A percentile compares a stretch with the other conserved stretches of the same genome.
Evolutionary conservation across 2,888 invertebrate species (phyloP).

Genomic region (Trypoxylon attenuatum): DNA sequence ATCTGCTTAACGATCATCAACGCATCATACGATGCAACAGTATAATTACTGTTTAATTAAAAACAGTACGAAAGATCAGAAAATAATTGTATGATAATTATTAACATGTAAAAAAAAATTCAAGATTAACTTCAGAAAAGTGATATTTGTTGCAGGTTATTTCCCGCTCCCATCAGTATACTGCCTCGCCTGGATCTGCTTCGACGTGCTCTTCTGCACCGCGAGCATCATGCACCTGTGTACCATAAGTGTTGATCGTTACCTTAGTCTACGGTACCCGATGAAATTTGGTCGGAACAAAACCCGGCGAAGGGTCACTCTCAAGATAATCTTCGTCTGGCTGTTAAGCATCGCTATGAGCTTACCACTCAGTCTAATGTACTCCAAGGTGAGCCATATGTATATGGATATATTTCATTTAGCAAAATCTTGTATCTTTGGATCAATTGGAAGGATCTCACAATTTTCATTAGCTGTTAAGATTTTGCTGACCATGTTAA

Average conservation of each 20-base stretch:
- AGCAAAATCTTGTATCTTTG: too few species aligned
- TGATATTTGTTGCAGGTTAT: conserved; percentile 78
- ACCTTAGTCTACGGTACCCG: conserved; percentile 92
- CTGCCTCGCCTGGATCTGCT: conserved; percentile 95
- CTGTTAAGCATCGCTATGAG: conserved; percentile 94
- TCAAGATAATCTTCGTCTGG: conserved; percentile 97
- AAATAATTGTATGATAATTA: too few species aligned
- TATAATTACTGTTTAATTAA: too few species aligned
- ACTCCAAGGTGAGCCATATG: conserved; percentile 84
- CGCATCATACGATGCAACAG: too few species aligned
- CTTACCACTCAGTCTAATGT: conserved; percentile 90
- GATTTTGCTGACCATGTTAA: too few species aligned
- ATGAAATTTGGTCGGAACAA: conserved; percentile 95
- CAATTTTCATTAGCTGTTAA: too few species aligned
- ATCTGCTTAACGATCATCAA: too few species aligned
- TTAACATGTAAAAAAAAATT: too few species aligned
- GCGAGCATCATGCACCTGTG: conserved; percentile 98
- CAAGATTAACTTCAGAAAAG: too few species aligned
- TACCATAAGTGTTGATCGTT: conserved; percentile 96
- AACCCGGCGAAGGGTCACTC: conserved; percentile 86
- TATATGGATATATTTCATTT: too few species aligned
- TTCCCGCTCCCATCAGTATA: conserved; percentile 89
- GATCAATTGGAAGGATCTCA: too few species aligned
- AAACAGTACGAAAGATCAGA: too few species aligned
- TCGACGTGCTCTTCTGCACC: conserved; percentile 97